phyloP scores from a whole-genome alignment of 1,140 invertebrate species.

The Trichonephila inaurata region DNA sequence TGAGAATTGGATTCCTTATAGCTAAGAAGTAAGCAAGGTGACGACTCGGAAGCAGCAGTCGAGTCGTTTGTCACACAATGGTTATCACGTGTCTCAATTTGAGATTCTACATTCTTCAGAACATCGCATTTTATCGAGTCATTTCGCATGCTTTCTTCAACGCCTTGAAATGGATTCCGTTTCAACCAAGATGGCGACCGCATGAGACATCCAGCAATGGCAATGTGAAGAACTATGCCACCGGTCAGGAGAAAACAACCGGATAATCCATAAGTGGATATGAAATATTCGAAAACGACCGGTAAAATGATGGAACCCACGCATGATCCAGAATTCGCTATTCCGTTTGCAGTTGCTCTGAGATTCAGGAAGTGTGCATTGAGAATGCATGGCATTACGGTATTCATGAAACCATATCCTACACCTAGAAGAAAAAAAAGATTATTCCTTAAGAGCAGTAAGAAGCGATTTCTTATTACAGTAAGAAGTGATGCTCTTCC shows the following conservation, averaged over 20 bases:
- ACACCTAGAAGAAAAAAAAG: conserved; percentile 83
- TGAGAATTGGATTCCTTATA: not conserved
- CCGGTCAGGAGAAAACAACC: conserved; percentile 86
- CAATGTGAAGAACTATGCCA: conserved; percentile 90
- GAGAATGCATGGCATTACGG: conserved; percentile 93
- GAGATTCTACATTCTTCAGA: not conserved
- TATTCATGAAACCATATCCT: conserved; percentile 88
- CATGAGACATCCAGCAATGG: conserved; percentile 89
- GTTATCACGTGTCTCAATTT: not conserved
- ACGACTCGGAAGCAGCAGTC: not conserved
- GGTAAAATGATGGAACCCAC: conserved; percentile 91
- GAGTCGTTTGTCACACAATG: not conserved
- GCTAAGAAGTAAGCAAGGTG: not conserved
- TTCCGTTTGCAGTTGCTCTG: conserved; percentile 91
- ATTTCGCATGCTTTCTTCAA: not conserved
- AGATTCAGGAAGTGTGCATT: conserved; percentile 91
- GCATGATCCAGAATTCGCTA: conserved; percentile 93
- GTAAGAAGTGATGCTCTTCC: too few species aligned
- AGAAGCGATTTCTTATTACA: too few species aligned
- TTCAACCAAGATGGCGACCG: conserved; percentile 82
- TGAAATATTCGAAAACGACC: conserved; percentile 84
- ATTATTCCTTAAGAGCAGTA: too few species aligned
- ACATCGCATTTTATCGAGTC: not conserved
- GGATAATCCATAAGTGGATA: conserved; percentile 65
- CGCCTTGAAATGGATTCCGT: not conserved